Percentiles rank a stretch among this genome's conserved stretches.
Conservation (phyloP, 2,888 invertebrate genomes). For the Griposia aprilina region DNA sequence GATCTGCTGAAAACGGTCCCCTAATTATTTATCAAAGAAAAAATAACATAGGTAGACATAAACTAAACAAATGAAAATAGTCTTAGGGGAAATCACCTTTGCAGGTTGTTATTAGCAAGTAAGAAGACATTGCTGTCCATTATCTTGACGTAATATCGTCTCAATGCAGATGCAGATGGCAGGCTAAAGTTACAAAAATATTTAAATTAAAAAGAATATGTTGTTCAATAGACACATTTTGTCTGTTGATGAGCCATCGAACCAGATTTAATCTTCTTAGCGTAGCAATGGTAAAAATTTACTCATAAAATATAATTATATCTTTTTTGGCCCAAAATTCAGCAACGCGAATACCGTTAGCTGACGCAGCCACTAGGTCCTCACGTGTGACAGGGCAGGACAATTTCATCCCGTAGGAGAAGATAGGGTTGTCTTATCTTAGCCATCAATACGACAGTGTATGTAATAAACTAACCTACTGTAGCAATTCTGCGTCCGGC, state of each 20-base stretch:
- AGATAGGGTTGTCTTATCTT: not conserved
- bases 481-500: too few species aligned
- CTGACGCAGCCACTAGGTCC: not conserved
- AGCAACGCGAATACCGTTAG: not conserved
- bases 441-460: too few species aligned
- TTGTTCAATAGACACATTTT: too few species aligned
- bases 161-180: not conserved
- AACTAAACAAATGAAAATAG: not conserved
- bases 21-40: not conserved
- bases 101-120: not conserved
- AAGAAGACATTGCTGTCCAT: not conserved
- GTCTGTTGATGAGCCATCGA: not conserved
- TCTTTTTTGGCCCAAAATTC: not conserved
- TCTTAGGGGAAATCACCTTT: constrained; percentile 6
- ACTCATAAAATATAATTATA: not conserved
- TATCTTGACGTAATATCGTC: not conserved
- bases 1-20: not conserved
- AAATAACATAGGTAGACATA: not conserved
- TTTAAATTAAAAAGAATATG: not conserved
- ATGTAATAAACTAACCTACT: not conserved
- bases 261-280: not conserved
- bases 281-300: not conserved
- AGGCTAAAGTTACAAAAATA: not conserved
- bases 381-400: not conserved
- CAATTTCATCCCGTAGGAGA: not conserved